Percentiles rank a stretch among this genome's conserved stretches.
These are phyloP conservation scores for Pseudomyrmex sp. DNA, from an alignment of 1,140 invertebrate species.

Conservation along the genomic window DNA sequence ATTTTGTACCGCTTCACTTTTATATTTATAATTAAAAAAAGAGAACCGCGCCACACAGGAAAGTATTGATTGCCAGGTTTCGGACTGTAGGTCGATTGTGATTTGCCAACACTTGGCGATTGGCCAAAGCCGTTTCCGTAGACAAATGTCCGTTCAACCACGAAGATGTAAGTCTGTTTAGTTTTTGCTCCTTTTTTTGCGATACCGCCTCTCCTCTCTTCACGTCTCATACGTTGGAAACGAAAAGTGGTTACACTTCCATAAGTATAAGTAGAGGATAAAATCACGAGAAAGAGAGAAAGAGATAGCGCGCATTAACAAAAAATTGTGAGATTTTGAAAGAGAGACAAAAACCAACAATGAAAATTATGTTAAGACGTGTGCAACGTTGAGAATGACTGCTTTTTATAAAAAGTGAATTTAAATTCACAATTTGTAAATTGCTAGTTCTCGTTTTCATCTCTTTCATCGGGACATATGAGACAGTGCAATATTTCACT, in stretches of 20 bases:
- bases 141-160: constrained; percentile 74
- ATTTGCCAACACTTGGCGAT: constrained; percentile 66
- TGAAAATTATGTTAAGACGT: too few species aligned
- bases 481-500: too few species aligned
- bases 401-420: too few species aligned
- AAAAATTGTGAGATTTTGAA: too few species aligned
- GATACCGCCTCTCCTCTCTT: not conserved
- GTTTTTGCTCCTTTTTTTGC: constrained; percentile 62
- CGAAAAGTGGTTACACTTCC: constrained; percentile 63
- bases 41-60: not conserved
- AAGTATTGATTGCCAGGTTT: constrained; percentile 63
- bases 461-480: too few species aligned
- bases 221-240: not conserved
- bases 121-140: constrained; percentile 70
- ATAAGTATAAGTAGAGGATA: not conserved
- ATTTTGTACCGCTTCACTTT: not conserved
- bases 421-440: too few species aligned
- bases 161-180: constrained; percentile 71
- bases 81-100: constrained; percentile 68
- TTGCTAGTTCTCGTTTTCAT: too few species aligned
- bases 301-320: too few species aligned
- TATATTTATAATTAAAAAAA: constrained; percentile 14
- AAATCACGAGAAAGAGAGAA: not conserved
- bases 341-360: too few species aligned
- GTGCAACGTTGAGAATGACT: too few species aligned